A percentile compares a stretch with the other conserved stretches of the same genome.
Conservation (phyloP, 2,888 invertebrate genomes). For the Orchestes rusci region DNA sequence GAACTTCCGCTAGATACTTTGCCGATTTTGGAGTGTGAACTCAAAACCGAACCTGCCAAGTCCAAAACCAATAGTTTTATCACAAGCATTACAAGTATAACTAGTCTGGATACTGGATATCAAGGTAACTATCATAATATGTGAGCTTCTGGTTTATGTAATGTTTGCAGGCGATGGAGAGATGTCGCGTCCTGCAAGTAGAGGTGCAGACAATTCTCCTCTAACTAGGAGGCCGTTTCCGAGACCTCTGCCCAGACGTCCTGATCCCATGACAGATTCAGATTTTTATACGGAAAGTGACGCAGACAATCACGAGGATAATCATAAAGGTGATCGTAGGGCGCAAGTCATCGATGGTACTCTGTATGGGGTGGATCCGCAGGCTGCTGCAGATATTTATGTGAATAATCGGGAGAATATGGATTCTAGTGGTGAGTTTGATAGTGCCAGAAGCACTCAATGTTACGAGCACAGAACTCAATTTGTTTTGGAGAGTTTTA, state of each 20-base stretch:
- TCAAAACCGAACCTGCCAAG: conserved; percentile 52
- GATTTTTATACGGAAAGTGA: conserved; percentile 89
- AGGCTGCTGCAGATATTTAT: conserved; percentile 47
- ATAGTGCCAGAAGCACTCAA: not conserved
- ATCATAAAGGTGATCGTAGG: conserved; percentile 60
- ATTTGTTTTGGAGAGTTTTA: not conserved
- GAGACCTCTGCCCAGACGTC: conserved; percentile 55
- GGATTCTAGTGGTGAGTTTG: conserved; percentile 66
- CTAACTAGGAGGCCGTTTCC: conserved; percentile 46
- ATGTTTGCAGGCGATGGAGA: conserved; percentile 71
- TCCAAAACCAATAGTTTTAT: conserved; percentile 62
- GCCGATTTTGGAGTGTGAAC: conserved; percentile 46
- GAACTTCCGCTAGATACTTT: conserved; percentile 75
- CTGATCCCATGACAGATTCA: conserved; percentile 85
- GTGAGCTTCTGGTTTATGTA: no score
- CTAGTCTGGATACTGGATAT: conserved; percentile 89
- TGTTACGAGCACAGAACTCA: not conserved
- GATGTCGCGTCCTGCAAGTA: conserved; percentile 79
- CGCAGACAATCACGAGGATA: conserved; percentile 75
- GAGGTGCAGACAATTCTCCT: conserved; percentile 70
- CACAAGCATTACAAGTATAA: conserved; percentile 83
- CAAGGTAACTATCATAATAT: conserved; percentile 43
- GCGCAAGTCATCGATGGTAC: conserved; percentile 87
- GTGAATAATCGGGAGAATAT: conserved; percentile 63
- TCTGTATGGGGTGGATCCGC: conserved; percentile 65